Percentiles rank a stretch among this genome's conserved stretches.
These are phyloP conservation scores for Myanophis thanlyinensis DNA, from an alignment of 2,113 vertebrate genomes.

Conservation along the genomic window DNA sequence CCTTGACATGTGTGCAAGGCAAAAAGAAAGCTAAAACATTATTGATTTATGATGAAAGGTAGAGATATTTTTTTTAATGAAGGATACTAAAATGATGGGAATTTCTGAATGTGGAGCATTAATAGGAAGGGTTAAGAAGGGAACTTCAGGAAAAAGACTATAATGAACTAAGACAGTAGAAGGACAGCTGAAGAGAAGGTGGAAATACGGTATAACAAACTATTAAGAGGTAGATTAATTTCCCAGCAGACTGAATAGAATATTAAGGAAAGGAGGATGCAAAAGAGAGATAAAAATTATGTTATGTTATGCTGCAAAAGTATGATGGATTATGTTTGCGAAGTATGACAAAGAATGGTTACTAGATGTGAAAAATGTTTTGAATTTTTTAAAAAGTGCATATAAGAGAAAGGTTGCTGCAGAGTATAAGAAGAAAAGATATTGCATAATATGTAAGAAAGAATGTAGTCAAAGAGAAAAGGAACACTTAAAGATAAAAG, in stretches of 20 bases:
- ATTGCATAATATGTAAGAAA: not conserved
- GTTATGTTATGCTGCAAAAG: not conserved
- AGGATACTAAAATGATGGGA: not conserved
- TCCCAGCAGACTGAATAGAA: not conserved
- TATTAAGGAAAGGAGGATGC: not conserved
- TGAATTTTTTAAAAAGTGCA: not conserved
- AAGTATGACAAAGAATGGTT: not conserved
- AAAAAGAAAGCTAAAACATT: not conserved
- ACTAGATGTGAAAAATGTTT: not conserved
- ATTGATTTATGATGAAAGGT: not conserved
- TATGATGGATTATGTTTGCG: not conserved
- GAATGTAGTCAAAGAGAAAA: not conserved
- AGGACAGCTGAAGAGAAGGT: not conserved
- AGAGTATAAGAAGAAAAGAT: not conserved
- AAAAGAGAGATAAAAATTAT: not conserved
- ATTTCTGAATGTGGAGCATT: not conserved
- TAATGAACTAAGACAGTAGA: not conserved
- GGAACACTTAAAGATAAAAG: not conserved
- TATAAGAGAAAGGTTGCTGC: not conserved
- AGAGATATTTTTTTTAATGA: not conserved
- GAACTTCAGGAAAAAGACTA: not conserved
- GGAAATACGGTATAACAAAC: not conserved
- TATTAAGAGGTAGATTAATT: not conserved
- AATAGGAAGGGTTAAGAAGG: not conserved
- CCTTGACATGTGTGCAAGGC: not conserved